Percentiles rank a stretch among this genome's conserved stretches.
These are phyloP conservation scores for Muschampia staudingeri DNA, from an alignment of 2,888 invertebrate species.

Conservation along the genomic window DNA sequence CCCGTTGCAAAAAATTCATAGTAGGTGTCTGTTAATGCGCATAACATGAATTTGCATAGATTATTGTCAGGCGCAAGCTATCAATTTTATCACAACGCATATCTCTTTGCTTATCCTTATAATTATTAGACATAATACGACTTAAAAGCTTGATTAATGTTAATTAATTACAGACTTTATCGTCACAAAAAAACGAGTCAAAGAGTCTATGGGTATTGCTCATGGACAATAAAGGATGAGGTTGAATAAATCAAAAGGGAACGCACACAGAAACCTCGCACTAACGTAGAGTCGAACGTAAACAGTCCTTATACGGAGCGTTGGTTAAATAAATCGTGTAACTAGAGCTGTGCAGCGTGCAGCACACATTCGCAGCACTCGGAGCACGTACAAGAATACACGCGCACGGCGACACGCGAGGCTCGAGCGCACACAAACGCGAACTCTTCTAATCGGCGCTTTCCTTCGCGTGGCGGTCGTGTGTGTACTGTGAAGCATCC, in stretches of 20 bases:
- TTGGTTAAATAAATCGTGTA: slow-evolving; percentile 61
- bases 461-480: slow-evolving; percentile 90
- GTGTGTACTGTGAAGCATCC: slow-evolving; percentile 86
- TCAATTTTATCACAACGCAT: slow-evolving; percentile 45
- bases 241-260: slow-evolving; percentile 76
- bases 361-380: slow-evolving; percentile 51
- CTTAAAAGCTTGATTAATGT: slow-evolving; percentile 52
- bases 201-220: slow-evolving; percentile 72
- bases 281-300: slow-evolving; percentile 71
- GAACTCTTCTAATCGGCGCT: slow-evolving; percentile 82
- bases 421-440: slow-evolving; percentile 69
- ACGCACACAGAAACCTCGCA: slow-evolving; percentile 65
- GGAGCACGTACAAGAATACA: background rate
- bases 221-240: slow-evolving; percentile 74
- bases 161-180: slow-evolving; percentile 44
- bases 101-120: slow-evolving; percentile 36
- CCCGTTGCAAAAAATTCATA: slow-evolving; percentile 24
- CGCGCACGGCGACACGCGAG: slow-evolving; percentile 66
- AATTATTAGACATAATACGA: slow-evolving; percentile 47
- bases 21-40: slow-evolving; percentile 21
- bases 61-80: slow-evolving; percentile 42
- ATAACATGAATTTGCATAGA: slow-evolving; percentile 45
- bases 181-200: slow-evolving; percentile 65
- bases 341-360: background rate
- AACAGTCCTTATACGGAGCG: slow-evolving; percentile 78